Evolutionary conservation across 2,113 vertebrate genomes (phyloP).

Genomic region (Psittacula cyanocephala): DNA sequence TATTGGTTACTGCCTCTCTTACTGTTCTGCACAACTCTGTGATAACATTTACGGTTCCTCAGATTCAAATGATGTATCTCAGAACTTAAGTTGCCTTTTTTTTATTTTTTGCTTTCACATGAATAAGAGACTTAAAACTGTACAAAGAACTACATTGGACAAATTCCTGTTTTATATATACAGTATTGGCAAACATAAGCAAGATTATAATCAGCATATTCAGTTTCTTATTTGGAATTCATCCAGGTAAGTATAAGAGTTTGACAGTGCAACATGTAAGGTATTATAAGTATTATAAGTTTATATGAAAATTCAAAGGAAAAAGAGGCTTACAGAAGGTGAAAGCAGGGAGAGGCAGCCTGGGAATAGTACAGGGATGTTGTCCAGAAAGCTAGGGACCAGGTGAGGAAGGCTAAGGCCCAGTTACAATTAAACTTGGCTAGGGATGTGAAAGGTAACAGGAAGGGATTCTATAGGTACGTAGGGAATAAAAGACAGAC

Average conservation of each 20-base stretch:
- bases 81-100: background rate
- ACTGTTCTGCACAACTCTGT: background rate
- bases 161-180: background rate
- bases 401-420: too few relatives aligned
- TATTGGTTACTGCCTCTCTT: background rate
- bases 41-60: background rate
- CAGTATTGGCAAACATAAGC: background rate
- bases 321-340: too few relatives aligned
- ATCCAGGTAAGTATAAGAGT: background rate
- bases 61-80: background rate
- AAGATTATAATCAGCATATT: background rate
- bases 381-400: too few relatives aligned
- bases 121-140: background rate
- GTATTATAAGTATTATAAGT: background rate
- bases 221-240: background rate
- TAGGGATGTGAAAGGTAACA: too few relatives aligned
- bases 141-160: background rate
- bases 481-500: too few relatives aligned
- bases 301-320: too few relatives aligned
- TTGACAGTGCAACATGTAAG: background rate
- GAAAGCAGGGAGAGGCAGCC: too few relatives aligned
- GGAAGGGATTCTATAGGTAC: too few relatives aligned
- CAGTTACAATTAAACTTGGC: too few relatives aligned
- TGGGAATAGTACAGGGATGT: too few relatives aligned
- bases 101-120: background rate